Evolutionary conservation across 1,140 invertebrate species (phyloP), one percentile per base, ranked within the genome.

Genomic region (Globodera rostochiensis): DNA sequence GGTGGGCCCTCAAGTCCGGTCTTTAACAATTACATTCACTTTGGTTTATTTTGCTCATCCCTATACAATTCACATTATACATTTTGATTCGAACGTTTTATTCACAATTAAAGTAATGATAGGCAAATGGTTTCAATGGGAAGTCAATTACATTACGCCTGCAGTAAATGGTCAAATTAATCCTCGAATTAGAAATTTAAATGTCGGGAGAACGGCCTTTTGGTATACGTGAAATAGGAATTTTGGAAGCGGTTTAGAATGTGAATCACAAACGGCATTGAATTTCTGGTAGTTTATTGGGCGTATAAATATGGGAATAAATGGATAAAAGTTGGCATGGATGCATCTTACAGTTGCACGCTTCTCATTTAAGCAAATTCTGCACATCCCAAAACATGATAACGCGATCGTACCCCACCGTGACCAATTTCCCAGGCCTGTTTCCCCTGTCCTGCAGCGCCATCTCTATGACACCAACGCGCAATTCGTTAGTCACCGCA

Each of bases 401-500:
- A 79, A 97, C 91, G 81, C 95, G 92, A 91, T 98, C 96, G 89
- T 95, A 95, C 15, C 96, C 96, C 71, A 97, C 94, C 9, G 96
- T 98, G 66, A 97, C 92, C 81, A 98, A 92, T 87, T 94, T 64
- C 57, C 57, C 57, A 19, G 93, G 87, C 93, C 94, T 8, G 93
- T 93, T 49, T 94, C 92, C 90, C 15, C 57, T 64, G 57, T 95
- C 94, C 91, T 98, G 96, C 49, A 98, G 91, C 91, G 95, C 93
- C 93, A 98, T 95, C 70, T 93, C 93, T 4, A 94, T 92, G 83
- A 98, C 93, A 78, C 93, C 94, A 19, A 45, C 5, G 91, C 96
- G 96, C 71, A 94, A 94, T 91, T 98, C 96, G 90, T 97, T 95
- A 90, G 96, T 96, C 77, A 94, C 94, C 19, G 97, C 96, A 87